These are phyloP conservation scores for Pygathrix nemaeus DNA, from an alignment of 2,113 vertebrate genomes.

Conservation along the genomic window DNA sequence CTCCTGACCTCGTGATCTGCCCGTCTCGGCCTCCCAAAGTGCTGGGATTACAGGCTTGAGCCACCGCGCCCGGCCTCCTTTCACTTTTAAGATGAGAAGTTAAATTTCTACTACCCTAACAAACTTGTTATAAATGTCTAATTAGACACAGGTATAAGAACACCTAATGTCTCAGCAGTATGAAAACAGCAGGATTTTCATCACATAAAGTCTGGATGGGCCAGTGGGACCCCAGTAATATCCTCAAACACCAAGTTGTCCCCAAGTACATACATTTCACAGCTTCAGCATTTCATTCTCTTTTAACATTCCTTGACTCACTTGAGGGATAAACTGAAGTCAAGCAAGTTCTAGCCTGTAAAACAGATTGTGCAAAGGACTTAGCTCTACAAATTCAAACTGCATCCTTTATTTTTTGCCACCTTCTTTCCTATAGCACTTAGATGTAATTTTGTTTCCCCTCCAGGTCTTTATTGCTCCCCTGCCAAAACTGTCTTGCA, in stretches of 20 bases:
- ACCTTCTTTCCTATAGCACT: slow-evolving; percentile 24
- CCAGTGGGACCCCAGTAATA: not conserved
- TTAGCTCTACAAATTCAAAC: not conserved
- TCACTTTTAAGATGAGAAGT: not conserved
- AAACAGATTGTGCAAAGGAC: not conserved
- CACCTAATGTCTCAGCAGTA: not conserved
- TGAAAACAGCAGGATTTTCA: slow-evolving; percentile 22
- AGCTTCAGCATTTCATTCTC: not conserved
- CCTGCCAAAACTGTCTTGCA: not conserved
- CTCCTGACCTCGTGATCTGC: too few species aligned
- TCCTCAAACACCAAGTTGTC: not conserved
- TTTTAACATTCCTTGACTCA: not conserved
- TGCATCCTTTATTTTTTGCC: not conserved
- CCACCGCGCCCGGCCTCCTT: not conserved
- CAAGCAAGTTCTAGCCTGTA: slow-evolving; percentile 55
- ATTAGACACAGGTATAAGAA: not conserved
- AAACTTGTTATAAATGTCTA: slow-evolving; percentile 19
- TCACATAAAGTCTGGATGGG: not conserved
- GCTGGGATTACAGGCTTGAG: too few species aligned
- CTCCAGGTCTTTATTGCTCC: slow-evolving; percentile 37
- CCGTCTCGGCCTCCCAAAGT: too few species aligned
- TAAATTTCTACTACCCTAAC: not conserved
- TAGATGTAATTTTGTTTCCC: slow-evolving; percentile 23
- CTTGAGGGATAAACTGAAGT: slow-evolving; percentile 23
- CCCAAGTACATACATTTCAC: accelerated